Conservation (phyloP, 2,888 invertebrate genomes). For the Pilophorus perplexus region DNA sequence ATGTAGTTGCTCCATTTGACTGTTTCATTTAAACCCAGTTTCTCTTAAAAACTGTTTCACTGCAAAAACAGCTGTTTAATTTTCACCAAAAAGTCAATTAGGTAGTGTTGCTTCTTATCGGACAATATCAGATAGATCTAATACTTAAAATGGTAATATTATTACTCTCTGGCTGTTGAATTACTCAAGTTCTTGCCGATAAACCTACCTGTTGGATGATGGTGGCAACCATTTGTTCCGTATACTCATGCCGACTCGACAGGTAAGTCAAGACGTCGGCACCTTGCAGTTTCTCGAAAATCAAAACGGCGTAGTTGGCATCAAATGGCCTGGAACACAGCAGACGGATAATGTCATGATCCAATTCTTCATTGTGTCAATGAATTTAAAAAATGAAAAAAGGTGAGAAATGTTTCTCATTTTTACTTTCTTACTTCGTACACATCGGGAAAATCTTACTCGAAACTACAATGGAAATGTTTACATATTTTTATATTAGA, state of each 20-base stretch:
- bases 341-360: not conserved
- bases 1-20: too few species aligned
- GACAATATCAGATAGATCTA: too few species aligned
- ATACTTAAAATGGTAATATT: not conserved
- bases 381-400: not conserved
- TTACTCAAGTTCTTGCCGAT: not conserved
- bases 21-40: too few species aligned
- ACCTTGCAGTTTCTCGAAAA: constrained; percentile 83
- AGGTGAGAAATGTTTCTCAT: not conserved
- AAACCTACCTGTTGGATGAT: constrained; percentile 70
- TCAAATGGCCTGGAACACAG: constrained; percentile 62
- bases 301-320: constrained; percentile 66
- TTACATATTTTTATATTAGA: too few species aligned
- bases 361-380: too few species aligned
- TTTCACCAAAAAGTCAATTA: too few species aligned
- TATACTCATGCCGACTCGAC: constrained; percentile 79
- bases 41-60: too few species aligned
- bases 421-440: too few species aligned
- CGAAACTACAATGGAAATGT: not conserved
- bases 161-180: not conserved
- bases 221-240: constrained; percentile 86
- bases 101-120: too few species aligned
- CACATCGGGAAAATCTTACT: too few species aligned
- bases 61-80: too few species aligned
- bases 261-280: constrained; percentile 88